Evolutionary conservation across 2,888 invertebrate species (phyloP).

Genomic region (Apamea sordens): DNA sequence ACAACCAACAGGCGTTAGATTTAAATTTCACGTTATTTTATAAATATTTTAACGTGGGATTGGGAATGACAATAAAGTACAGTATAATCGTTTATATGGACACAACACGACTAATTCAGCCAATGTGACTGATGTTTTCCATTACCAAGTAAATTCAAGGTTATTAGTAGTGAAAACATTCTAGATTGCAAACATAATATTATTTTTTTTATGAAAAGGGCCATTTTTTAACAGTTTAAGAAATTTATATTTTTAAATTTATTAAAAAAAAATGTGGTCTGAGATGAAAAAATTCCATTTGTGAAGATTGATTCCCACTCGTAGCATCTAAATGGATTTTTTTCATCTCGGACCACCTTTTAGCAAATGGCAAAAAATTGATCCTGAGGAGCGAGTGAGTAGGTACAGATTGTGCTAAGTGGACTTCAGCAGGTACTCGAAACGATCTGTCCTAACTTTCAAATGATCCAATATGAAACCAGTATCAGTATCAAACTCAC

Average conservation of each 20-base stretch:
- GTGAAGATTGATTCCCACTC: too few species aligned
- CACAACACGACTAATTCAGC: not conserved
- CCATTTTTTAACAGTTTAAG: not conserved
- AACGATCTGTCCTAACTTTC: not conserved
- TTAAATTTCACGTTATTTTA: slow-evolving; percentile 1
- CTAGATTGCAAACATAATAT: too few species aligned
- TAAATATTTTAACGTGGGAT: not conserved
- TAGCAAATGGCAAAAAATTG: not conserved
- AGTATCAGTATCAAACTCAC: not conserved
- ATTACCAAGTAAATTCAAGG: not conserved
- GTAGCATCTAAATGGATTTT: not conserved
- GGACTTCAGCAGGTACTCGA: not conserved
- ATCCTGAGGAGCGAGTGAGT: not conserved
- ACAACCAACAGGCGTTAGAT: not conserved
- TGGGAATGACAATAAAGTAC: not conserved
- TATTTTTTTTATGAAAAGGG: not conserved
- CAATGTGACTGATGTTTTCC: not conserved
- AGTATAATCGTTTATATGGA: not conserved
- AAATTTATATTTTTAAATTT: too few species aligned
- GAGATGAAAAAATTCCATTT: too few species aligned
- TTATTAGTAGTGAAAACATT: not conserved
- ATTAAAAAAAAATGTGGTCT: too few species aligned
- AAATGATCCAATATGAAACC: not conserved
- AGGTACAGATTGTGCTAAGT: not conserved
- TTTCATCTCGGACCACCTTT: not conserved